A percentile compares a stretch with the other conserved stretches of the same genome.
phyloP scores from a whole-genome alignment of 2,797 vertebrate species.

The Galaxias olidus region DNA sequence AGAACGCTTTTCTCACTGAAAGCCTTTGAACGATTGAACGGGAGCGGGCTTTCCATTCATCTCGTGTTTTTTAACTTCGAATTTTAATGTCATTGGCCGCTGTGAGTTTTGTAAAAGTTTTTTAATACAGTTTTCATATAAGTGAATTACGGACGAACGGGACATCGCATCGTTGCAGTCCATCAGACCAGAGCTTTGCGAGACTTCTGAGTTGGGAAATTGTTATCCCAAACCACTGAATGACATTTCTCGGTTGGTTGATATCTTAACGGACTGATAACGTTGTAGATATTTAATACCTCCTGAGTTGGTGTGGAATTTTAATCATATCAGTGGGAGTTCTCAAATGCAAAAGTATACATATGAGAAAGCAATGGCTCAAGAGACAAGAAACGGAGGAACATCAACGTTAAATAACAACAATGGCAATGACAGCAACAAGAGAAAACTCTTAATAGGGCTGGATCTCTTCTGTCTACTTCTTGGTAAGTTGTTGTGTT shows the following conservation, averaged over 20 bases:
- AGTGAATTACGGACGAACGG: constrained; percentile 22
- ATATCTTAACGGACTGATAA: constrained; percentile 32
- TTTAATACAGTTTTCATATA: constrained; percentile 2
- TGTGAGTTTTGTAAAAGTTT: neutral
- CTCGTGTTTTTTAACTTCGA: constrained; percentile 34
- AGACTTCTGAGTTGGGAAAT: constrained; percentile 39
- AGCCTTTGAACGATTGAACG: constrained; percentile 49
- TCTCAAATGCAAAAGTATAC: constrained; percentile 91
- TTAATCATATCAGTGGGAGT: constrained; percentile 44
- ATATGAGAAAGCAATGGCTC: constrained; percentile 96
- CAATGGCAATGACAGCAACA: constrained; percentile 82
- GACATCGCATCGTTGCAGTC: constrained; percentile 28
- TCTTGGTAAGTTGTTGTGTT: constrained; percentile 82
- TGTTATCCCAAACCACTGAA: constrained; percentile 32
- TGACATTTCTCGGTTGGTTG: constrained; percentile 48
- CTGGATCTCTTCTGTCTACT: constrained; percentile 94
- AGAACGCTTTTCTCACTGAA: constrained; percentile 58
- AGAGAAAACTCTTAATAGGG: constrained; percentile 87
- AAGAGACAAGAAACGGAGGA: constrained; percentile 94
- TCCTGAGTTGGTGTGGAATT: constrained; percentile 57
- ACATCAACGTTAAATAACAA: constrained; percentile 88
- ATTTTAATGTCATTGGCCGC: constrained; percentile 26
- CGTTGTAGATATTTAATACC: constrained; percentile 31
- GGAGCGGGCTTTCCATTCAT: constrained; percentile 61
- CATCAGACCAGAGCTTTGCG: constrained; percentile 36